Percentiles rank a stretch among this genome's conserved stretches.
Conservation (phyloP, 2,888 invertebrate species). For the Philhelius pedissequus region DNA sequence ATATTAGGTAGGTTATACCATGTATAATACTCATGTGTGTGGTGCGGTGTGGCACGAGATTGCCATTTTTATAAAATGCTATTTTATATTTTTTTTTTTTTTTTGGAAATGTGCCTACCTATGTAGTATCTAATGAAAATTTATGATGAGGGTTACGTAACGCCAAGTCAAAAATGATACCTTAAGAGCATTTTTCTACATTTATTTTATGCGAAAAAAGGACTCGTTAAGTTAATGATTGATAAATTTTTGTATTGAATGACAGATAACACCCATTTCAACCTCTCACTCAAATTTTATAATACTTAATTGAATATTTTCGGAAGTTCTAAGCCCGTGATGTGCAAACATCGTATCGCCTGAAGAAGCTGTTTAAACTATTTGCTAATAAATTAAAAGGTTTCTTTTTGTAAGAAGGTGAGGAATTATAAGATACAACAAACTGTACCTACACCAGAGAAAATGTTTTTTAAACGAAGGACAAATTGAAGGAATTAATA, state of each 20-base stretch:
- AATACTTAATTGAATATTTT: too few relatives aligned
- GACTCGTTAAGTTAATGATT: slow-evolving; percentile 37
- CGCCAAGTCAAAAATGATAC: slow-evolving; percentile 28
- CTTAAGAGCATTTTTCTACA: slow-evolving; percentile 33
- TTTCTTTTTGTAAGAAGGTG: background rate
- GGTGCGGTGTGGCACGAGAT: slow-evolving; percentile 10
- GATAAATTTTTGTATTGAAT: slow-evolving; percentile 36
- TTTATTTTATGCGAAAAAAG: background rate
- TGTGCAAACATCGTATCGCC: too few relatives aligned
- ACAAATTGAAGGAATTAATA: background rate
- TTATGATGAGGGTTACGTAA: slow-evolving; percentile 61
- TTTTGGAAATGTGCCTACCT: slow-evolving; percentile 25
- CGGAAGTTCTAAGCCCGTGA: too few relatives aligned
- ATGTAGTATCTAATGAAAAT: slow-evolving; percentile 62
- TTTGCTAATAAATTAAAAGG: background rate
- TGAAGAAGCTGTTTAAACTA: background rate
- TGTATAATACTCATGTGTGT: background rate
- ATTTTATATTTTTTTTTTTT: background rate
- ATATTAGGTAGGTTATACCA: slow-evolving; percentile 16
- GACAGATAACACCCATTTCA: slow-evolving; percentile 8
- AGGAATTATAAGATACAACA: too few relatives aligned
- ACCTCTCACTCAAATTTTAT: background rate
- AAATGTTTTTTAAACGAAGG: background rate
- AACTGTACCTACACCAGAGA: too few relatives aligned
- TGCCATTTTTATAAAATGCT: background rate